phyloP scores from a whole-genome alignment of 2,888 invertebrate species.

The Epirrita christyi region DNA sequence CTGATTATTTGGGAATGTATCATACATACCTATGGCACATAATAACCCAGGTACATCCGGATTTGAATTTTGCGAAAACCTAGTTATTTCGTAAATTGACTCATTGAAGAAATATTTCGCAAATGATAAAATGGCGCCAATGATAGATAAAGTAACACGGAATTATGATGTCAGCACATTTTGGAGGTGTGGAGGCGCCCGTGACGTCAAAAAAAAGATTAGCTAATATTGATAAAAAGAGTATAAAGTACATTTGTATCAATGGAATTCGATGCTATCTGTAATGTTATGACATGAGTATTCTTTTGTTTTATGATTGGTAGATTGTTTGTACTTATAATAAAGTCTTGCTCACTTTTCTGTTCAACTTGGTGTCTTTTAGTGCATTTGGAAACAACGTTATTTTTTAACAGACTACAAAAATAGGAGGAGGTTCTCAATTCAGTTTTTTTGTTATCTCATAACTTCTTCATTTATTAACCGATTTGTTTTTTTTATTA shows the following conservation, averaged over 20 bases:
- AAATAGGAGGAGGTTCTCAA: too few species aligned
- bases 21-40: background rate
- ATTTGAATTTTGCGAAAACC: background rate
- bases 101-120: conserved; percentile 44
- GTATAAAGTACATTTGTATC: conserved; percentile 10
- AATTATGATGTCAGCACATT: conserved; percentile 31
- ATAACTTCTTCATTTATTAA: too few species aligned
- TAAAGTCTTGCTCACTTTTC: background rate
- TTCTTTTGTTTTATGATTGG: background rate
- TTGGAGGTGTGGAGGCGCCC: conserved; percentile 34
- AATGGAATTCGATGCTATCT: conserved; percentile 24
- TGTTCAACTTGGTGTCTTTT: too few species aligned
- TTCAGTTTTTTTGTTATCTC: too few species aligned
- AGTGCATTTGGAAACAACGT: too few species aligned
- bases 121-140: conserved; percentile 44
- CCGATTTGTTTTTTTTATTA: too few species aligned
- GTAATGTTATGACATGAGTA: conserved; percentile 7
- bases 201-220: conserved; percentile 22
- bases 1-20: too few species aligned
- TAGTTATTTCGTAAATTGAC: conserved; percentile 25
- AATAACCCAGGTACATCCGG: too few species aligned
- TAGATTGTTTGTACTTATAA: background rate
- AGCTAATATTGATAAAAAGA: conserved; percentile 13
- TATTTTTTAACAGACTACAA: too few species aligned
- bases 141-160: conserved; percentile 31